These are phyloP conservation scores for Anorthoa munda DNA, from an alignment of 2,888 invertebrate genomes.

Conservation along the genomic window DNA sequence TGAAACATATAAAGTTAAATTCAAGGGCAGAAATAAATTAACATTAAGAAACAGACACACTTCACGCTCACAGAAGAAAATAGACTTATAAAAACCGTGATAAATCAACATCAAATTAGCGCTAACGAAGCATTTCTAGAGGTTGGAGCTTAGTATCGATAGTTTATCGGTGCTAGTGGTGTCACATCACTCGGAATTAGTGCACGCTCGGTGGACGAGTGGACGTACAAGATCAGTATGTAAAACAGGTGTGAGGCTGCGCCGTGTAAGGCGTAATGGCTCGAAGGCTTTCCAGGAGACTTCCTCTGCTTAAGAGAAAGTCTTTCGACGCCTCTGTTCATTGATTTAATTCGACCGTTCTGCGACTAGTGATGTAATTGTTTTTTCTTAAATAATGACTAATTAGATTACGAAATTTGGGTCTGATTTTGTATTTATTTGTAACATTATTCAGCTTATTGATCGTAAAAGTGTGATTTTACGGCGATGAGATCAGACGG, in stretches of 20 bases:
- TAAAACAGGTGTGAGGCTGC: constrained; percentile 84
- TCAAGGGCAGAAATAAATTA: constrained; percentile 6
- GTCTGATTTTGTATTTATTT: constrained; percentile 16
- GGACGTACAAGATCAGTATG: constrained; percentile 86
- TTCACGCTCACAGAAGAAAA: constrained; percentile 15
- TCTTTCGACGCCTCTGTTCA: constrained; percentile 66
- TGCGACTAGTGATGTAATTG: constrained; percentile 53
- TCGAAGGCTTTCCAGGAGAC: constrained; percentile 77
- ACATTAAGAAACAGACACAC: constrained; percentile 12
- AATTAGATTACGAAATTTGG: constrained; percentile 4
- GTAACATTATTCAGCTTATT: constrained; percentile 9
- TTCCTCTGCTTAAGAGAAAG: constrained; percentile 83
- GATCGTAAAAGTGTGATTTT: not conserved
- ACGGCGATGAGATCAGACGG: constrained; percentile 5
- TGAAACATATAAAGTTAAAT: constrained; percentile 27
- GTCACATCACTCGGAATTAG: constrained; percentile 85
- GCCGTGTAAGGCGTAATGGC: constrained; percentile 83
- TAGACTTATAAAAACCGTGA: constrained; percentile 30
- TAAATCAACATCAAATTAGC: constrained; percentile 44
- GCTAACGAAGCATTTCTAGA: constrained; percentile 42
- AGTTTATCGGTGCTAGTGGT: constrained; percentile 51
- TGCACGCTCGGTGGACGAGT: constrained; percentile 79
- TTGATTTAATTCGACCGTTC: constrained; percentile 58
- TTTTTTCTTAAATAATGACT: constrained; percentile 28
- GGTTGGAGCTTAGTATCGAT: constrained; percentile 69